Evolutionary conservation across 2,113 vertebrate species (phyloP).

Genomic region (Nerophis ophidion): DNA sequence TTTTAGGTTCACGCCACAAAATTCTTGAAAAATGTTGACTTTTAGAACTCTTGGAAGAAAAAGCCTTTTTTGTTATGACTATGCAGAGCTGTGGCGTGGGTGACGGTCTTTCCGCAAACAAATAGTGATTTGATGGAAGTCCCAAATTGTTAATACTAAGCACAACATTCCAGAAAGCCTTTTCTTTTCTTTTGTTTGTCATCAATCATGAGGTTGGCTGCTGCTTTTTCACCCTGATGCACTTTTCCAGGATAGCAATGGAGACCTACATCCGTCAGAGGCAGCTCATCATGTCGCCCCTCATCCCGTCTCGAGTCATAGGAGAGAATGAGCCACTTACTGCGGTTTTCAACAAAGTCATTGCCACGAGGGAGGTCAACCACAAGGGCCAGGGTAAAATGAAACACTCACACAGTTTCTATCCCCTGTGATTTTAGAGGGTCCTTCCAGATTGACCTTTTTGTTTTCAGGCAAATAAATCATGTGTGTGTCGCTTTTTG

Average conservation of each 20-base stretch:
- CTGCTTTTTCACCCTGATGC: slow-evolving; percentile 15
- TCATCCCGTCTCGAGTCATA: slow-evolving; percentile 84
- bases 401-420: slow-evolving; percentile 30
- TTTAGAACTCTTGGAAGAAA: too few species aligned
- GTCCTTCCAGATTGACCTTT: slow-evolving; percentile 40
- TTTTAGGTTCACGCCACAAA: too few species aligned
- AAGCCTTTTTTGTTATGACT: too few species aligned
- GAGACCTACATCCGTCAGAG: slow-evolving; percentile 93
- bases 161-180: not conserved
- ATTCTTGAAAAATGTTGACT: too few species aligned
- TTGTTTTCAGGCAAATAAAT: slow-evolving; percentile 44
- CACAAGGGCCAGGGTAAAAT: slow-evolving; percentile 95
- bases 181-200: slow-evolving; percentile 45
- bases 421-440: slow-evolving; percentile 39
- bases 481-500: slow-evolving; percentile 36
- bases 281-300: slow-evolving; percentile 94
- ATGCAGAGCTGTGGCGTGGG: too few species aligned
- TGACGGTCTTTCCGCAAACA: not conserved
- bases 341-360: slow-evolving; percentile 95
- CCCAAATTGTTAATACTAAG: not conserved
- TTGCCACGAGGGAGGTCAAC: slow-evolving; percentile 93
- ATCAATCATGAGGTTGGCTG: slow-evolving; percentile 45
- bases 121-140: not conserved
- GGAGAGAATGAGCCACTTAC: slow-evolving; percentile 93
- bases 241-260: slow-evolving; percentile 83